A percentile compares a stretch with the other conserved stretches of the same genome.
Evolutionary conservation across 1,140 invertebrate genomes (phyloP).

Genomic region (Lepidurus couesii): DNA sequence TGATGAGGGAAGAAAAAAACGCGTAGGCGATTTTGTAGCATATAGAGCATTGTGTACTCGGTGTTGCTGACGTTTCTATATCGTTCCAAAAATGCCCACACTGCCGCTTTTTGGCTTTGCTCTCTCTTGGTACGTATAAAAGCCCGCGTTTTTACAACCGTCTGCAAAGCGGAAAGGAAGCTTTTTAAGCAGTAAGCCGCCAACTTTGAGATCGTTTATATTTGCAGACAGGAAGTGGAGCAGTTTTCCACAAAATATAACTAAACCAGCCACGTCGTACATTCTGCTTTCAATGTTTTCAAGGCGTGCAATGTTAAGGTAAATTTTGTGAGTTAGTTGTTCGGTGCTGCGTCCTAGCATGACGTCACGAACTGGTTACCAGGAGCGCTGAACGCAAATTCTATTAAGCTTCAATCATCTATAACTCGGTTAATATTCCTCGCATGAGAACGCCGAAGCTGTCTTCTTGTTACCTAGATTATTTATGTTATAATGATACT

Average conservation of each 20-base stretch:
- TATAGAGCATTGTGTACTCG: not conserved
- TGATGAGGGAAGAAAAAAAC: not conserved
- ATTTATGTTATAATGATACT: no score
- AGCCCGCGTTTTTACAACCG: not conserved
- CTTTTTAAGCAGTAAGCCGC: not conserved
- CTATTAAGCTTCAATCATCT: no score
- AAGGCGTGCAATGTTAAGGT: no score
- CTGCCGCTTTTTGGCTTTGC: not conserved
- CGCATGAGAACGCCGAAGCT: no score
- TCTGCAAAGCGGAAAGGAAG: not conserved
- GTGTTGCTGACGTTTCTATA: not conserved
- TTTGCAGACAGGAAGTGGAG: not conserved
- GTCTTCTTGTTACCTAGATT: no score
- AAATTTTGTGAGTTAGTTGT: no score
- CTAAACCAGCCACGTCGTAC: no score
- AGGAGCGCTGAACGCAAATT: no score
- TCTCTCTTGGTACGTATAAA: not conserved
- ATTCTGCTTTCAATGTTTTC: no score
- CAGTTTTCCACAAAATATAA: not conserved
- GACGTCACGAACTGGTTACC: no score
- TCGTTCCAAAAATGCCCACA: slow-evolving; percentile 10
- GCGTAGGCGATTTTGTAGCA: not conserved
- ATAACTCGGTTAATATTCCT: no score
- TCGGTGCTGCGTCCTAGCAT: no score
- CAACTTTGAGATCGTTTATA: not conserved